These are phyloP conservation scores for Empidonax traillii DNA, from an alignment of 2,113 vertebrate species.

Conservation along the genomic window DNA sequence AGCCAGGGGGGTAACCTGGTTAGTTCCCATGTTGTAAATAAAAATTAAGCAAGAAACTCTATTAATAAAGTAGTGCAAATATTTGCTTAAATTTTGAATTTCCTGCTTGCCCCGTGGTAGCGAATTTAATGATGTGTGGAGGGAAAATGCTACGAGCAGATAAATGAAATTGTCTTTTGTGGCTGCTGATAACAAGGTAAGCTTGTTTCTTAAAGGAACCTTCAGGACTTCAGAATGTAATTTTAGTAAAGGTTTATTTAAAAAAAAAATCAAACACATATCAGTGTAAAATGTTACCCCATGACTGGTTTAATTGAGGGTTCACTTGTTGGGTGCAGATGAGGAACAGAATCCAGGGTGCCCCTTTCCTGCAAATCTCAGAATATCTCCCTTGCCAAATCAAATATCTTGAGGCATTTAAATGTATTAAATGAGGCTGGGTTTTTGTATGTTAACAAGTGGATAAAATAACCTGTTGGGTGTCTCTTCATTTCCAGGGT, in stretches of 20 bases:
- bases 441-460: background rate
- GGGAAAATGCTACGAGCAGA: background rate
- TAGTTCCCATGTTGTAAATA: background rate
- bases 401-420: background rate
- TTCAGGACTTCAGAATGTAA: background rate
- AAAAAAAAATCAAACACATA: background rate
- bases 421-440: background rate
- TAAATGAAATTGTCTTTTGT: background rate
- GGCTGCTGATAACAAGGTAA: background rate
- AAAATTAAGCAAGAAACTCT: background rate
- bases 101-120: background rate
- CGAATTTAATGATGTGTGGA: background rate
- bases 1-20: background rate
- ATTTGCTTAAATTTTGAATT: background rate
- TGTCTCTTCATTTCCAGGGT: conserved; percentile 76
- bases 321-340: background rate
- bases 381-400: background rate
- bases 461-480: background rate
- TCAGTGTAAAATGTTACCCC: background rate
- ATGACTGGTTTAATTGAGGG: background rate
- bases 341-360: background rate
- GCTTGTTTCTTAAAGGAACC: background rate
- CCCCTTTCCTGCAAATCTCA: background rate
- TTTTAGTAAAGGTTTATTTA: background rate
- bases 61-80: background rate